phyloP scores from a whole-genome alignment of 2,797 vertebrate species.

The Acrocephalus scirpaceus region DNA sequence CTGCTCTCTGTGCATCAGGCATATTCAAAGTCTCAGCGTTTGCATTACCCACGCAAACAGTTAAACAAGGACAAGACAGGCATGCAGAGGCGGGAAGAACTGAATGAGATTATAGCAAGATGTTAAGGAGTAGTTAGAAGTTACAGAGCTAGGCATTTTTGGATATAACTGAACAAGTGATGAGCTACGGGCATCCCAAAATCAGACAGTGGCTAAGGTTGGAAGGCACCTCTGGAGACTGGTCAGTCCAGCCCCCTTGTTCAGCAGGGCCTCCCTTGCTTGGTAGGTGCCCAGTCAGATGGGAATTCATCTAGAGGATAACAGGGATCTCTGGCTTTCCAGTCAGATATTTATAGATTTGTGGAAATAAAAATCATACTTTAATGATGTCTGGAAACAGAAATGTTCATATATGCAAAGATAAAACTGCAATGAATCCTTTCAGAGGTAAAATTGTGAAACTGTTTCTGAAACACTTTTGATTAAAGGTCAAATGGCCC shows the following conservation, averaged over 20 bases:
- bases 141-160: background rate
- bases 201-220: background rate
- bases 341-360: background rate
- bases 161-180: background rate
- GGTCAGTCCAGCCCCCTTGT: background rate
- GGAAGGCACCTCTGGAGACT: background rate
- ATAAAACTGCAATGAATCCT: background rate
- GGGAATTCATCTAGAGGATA: background rate
- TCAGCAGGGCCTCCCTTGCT: background rate
- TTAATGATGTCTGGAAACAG: background rate
- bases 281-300: rapidly evolving
- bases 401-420: background rate
- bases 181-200: background rate
- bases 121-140: background rate
- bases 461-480: background rate
- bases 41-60: background rate
- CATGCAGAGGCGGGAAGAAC: background rate
- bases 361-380: background rate
- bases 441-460: background rate
- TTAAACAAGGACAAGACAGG: background rate
- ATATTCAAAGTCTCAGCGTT: background rate
- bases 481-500: background rate
- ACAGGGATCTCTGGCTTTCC: background rate
- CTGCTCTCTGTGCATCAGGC: background rate
- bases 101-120: background rate